Evolutionary conservation across 1,140 invertebrate species (phyloP).

Genomic region (Brachionus calyciflorus): DNA sequence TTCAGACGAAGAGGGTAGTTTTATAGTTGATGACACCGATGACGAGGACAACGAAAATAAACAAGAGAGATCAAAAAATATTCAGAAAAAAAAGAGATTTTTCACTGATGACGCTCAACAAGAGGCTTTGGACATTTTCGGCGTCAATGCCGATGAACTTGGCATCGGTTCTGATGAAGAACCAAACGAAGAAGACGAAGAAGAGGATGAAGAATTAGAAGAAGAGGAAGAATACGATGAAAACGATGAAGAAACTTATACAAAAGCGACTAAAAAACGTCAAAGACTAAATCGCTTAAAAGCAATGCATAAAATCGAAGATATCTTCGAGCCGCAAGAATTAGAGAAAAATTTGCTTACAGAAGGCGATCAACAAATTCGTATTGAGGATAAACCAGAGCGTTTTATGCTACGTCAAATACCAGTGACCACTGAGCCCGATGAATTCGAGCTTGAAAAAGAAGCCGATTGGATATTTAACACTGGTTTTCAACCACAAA

Average conservation of each 20-base stretch:
- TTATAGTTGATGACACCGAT: slow-evolving; percentile 11
- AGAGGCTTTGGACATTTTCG: slow-evolving; percentile 98
- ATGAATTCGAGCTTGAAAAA: slow-evolving; percentile 77
- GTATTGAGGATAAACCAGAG: slow-evolving; percentile 62
- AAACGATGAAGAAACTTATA: slow-evolving; percentile 70
- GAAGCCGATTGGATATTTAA: slow-evolving; percentile 97
- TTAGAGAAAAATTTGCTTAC: slow-evolving; percentile 92
- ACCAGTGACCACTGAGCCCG: slow-evolving; percentile 70
- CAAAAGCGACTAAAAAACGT: slow-evolving; percentile 76
- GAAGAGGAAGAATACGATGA: slow-evolving; percentile 59
- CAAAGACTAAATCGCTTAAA: not conserved
- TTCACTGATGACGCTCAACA: slow-evolving; percentile 69
- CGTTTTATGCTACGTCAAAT: slow-evolving; percentile 72
- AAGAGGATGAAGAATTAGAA: slow-evolving; percentile 61
- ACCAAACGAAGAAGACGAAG: slow-evolving; percentile 69
- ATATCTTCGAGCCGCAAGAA: slow-evolving; percentile 92
- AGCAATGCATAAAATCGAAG: slow-evolving; percentile 31
- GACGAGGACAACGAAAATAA: not conserved
- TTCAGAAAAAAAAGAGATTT: slow-evolving; percentile 6
- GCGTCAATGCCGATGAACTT: slow-evolving; percentile 96
- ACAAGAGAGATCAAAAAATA: not conserved
- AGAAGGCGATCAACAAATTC: slow-evolving; percentile 82
- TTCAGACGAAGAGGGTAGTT: slow-evolving; percentile 38
- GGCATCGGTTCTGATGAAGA: slow-evolving; percentile 78
- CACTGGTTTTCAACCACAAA: slow-evolving; percentile 69